Evolutionary conservation across 2,113 vertebrate genomes (phyloP), one percentile per base, ranked within the genome.

Genomic region (Dermatemys mawii): DNA sequence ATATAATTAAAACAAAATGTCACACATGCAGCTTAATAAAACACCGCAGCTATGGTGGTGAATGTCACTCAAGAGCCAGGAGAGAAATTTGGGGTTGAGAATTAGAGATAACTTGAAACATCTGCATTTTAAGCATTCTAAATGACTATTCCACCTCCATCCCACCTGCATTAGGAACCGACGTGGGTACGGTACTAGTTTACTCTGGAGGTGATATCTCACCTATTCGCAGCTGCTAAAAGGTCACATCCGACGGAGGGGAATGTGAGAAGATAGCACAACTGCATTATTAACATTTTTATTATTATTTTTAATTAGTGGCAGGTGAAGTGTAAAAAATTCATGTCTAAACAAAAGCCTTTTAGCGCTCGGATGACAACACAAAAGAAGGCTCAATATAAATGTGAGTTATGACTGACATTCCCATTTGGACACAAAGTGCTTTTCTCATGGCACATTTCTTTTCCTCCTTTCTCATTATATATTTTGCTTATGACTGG

Each of bases 261-360:
- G 78, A 81, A 48, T 19, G 49, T 0, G 2, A 94, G 87, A 63
- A 35, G 48, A 80, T 21, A 83, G 54, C 16, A 19, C 79, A 85
- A 81, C 75, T 29, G 78, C 32, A 55, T 12, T 1, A 8, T 49
- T 91, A 73, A 55, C 17, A 76, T 93, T 95, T 88, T 87, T 49
- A 84, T 87, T 88, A 73, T 83, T 88, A 79, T 70, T 96, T 94
- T 95, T 93, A 97, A 86, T 88, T 91, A 82, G 54, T 26, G 44
- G 89, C 86, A 79, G 81, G 80, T 81, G 49, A 95, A 81, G 48
- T 81, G 29, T 81, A 90, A 92, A 96, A 93, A 50, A 27, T 70
- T 84, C 41, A 50, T 0, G 1, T 48, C 76, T 92, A 79, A 76
- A 94, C 21, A 63, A 84, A 90, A 92, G 10, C 44, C 54, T 89